Evolutionary conservation across 1,140 invertebrate genomes (phyloP).

Genomic region (Gryllus bimaculatus): DNA sequence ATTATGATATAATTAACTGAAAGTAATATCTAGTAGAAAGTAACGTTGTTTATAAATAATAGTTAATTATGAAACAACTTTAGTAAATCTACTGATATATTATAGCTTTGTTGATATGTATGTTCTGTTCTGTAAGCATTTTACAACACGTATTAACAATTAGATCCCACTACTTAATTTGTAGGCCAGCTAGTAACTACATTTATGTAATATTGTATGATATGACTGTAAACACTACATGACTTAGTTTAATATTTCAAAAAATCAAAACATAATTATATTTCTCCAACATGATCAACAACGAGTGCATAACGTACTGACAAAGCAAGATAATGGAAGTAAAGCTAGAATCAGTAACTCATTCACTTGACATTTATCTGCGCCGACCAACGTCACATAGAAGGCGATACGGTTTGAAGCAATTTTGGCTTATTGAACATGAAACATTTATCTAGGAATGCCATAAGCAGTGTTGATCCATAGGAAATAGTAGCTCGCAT

Average conservation of each 20-base stretch:
- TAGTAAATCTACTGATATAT: background rate
- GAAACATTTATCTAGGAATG: background rate
- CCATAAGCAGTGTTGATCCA: background rate
- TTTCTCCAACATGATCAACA: background rate
- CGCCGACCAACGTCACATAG: background rate
- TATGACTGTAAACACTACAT: background rate
- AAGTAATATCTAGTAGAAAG: background rate
- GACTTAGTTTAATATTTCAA: background rate
- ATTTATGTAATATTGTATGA: background rate
- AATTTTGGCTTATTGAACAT: background rate
- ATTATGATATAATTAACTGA: background rate
- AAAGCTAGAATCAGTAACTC: background rate
- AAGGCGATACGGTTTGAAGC: background rate
- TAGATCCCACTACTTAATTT: background rate
- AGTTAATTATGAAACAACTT: background rate
- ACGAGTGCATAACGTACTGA: background rate
- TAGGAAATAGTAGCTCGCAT: no score
- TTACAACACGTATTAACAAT: slow-evolving; percentile 1
- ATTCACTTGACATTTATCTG: background rate
- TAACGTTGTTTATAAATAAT: background rate
- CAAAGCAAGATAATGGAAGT: background rate
- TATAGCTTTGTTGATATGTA: slow-evolving; percentile 1
- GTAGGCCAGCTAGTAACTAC: background rate
- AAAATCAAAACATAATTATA: background rate
- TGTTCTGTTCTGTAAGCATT: background rate